Percentiles rank a stretch among this genome's conserved stretches.
Conservation (phyloP, 2,113 vertebrate genomes). For the Eretmodus cyanostictus region DNA sequence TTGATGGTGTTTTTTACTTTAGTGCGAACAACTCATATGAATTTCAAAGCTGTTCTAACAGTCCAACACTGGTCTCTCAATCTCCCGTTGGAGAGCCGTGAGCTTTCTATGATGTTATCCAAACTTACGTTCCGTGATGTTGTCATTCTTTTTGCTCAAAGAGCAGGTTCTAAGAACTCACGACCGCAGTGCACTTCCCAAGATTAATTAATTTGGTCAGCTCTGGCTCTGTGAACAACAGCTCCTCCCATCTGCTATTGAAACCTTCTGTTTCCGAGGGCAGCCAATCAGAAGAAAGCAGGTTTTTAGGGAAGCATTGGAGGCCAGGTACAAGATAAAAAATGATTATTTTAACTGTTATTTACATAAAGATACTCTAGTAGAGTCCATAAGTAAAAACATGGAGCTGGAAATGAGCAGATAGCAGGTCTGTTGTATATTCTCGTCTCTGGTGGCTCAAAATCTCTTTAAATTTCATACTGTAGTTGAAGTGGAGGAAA, state of each 20-base stretch:
- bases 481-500: not conserved
- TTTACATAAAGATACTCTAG: not conserved
- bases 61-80: no score
- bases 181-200: no score
- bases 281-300: not conserved
- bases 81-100: no score
- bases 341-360: not conserved
- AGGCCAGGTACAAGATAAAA: not conserved
- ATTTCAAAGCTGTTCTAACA: no score
- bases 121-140: no score
- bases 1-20: no score
- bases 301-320: not conserved
- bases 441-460: not conserved
- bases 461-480: not conserved
- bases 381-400: not conserved
- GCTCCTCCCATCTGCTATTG: not conserved
- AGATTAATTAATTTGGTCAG: not conserved
- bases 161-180: no score
- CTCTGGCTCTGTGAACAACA: not conserved
- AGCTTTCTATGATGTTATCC: no score
- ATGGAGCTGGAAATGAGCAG: not conserved
- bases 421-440: not conserved
- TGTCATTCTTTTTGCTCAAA: no score
- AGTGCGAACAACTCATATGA: no score
- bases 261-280: not conserved